phyloP scores from a whole-genome alignment of 2,113 vertebrate species.

The Caranx melampygus region DNA sequence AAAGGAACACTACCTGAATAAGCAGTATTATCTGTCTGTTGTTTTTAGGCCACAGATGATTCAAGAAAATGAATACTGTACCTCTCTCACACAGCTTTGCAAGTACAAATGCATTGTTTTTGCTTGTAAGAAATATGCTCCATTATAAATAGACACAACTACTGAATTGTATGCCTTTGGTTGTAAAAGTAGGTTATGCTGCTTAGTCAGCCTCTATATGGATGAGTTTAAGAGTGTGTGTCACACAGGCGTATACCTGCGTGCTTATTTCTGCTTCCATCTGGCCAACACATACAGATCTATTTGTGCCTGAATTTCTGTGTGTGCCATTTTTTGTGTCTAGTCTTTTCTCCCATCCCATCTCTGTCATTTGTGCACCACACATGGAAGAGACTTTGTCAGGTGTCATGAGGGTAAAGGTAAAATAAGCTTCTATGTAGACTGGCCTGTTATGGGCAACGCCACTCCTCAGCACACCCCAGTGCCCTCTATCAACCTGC shows the following conservation, averaged over 20 bases:
- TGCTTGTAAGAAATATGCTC: conserved; percentile 53
- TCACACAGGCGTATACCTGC: conserved; percentile 13
- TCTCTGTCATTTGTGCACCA: conserved; percentile 28
- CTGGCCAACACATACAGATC: conserved; percentile 10
- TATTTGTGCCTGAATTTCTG: conserved; percentile 10
- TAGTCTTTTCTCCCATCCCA: conserved; percentile 6
- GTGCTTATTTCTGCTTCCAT: conserved; percentile 22
- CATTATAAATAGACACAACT: conserved; percentile 65
- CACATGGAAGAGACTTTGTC: conserved; percentile 29
- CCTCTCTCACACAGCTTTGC: conserved; percentile 34
- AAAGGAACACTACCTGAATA: conserved; percentile 64
- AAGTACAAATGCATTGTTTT: conserved; percentile 56
- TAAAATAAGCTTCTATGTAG: conserved; percentile 24
- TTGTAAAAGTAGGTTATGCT: conserved; percentile 65
- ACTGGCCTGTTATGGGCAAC: conserved; percentile 30
- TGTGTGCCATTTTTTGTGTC: conserved; percentile 28
- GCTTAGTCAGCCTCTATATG: conserved; percentile 58
- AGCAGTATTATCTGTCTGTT: conserved; percentile 59
- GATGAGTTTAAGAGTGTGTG: conserved; percentile 36
- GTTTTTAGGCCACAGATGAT: conserved; percentile 65
- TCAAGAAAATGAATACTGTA: conserved; percentile 68
- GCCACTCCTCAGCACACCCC: conserved; percentile 20
- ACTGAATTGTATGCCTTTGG: conserved; percentile 52
- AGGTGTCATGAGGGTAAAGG: conserved; percentile 22
- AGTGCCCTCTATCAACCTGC: conserved; percentile 50